Percentiles rank a stretch among this genome's conserved stretches.
Evolutionary conservation across 35 echinoderm and acorn worm genomes (phyloP).

Genomic region (Acanthaster planci): DNA sequence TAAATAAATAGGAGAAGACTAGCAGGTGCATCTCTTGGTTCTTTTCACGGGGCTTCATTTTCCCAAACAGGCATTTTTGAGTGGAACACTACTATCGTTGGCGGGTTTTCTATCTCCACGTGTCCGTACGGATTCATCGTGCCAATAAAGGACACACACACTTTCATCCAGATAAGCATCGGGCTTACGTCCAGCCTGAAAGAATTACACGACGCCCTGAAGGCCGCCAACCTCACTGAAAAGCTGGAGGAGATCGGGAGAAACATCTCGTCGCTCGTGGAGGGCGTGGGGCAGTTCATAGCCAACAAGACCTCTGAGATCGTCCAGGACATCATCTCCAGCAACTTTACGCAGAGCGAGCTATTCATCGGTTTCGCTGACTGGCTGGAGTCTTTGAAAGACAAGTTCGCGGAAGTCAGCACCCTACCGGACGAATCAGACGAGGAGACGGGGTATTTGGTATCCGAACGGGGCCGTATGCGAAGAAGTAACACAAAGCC

Average conservation of each 20-base stretch:
- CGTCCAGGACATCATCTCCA: neutral
- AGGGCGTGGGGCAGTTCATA: neutral
- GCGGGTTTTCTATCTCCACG: neutral
- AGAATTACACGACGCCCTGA: neutral
- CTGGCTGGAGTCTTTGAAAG: conserved; percentile 8
- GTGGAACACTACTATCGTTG: conserved; percentile 40
- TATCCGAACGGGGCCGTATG: neutral
- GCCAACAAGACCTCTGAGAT: conserved; percentile 1
- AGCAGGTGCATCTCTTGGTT: neutral
- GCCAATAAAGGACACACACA: neutral
- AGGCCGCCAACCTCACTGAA: neutral
- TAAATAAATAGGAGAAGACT: no score
- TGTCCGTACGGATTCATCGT: conserved; percentile 26
- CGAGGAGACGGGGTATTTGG: no score
- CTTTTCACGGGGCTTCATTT: neutral
- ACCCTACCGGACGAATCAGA: neutral
- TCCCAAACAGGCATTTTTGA: neutral
- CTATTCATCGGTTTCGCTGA: neutral
- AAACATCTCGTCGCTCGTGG: neutral
- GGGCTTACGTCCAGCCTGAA: neutral
- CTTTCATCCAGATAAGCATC: conserved; percentile 5
- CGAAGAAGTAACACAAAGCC: neutral
- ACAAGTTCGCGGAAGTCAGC: neutral
- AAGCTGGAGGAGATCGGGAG: neutral
- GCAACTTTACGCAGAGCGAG: neutral